These are phyloP conservation scores for Sebastes nivosus DNA, from an alignment of 2,797 vertebrate species.

Conservation along the genomic window DNA sequence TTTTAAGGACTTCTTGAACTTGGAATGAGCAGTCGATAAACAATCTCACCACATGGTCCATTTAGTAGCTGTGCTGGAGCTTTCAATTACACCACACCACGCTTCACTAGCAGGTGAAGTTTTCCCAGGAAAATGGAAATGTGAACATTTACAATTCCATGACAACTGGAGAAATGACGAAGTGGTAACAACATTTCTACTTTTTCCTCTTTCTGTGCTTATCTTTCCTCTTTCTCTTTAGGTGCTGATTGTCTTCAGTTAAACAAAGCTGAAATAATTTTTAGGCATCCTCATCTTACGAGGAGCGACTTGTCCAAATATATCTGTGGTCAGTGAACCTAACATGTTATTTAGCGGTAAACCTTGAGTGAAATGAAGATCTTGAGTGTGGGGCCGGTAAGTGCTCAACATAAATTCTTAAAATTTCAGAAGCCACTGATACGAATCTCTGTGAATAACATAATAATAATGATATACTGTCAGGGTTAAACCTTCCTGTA, in stretches of 20 bases:
- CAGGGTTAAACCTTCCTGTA: slow-evolving; percentile 8
- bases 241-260: not conserved
- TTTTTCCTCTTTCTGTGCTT: not conserved
- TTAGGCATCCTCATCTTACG: not conserved
- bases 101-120: too few species aligned
- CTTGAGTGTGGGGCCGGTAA: not conserved
- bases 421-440: not conserved
- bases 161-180: not conserved
- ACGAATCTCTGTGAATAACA: not conserved
- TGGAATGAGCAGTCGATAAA: not conserved
- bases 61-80: not conserved
- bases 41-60: not conserved
- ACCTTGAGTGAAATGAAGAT: not conserved
- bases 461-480: slow-evolving; percentile 9
- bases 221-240: not conserved
- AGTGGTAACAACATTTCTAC: too few species aligned
- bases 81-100: too few species aligned
- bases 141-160: not conserved
- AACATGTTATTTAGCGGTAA: slow-evolving; percentile 2
- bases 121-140: too few species aligned
- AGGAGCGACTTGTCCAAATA: not conserved
- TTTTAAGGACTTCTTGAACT: not conserved
- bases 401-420: not conserved
- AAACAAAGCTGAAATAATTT: not conserved
- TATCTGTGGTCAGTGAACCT: not conserved